Evolutionary conservation across 2,888 invertebrate species (phyloP).

Genomic region (Fragum sueziense): DNA sequence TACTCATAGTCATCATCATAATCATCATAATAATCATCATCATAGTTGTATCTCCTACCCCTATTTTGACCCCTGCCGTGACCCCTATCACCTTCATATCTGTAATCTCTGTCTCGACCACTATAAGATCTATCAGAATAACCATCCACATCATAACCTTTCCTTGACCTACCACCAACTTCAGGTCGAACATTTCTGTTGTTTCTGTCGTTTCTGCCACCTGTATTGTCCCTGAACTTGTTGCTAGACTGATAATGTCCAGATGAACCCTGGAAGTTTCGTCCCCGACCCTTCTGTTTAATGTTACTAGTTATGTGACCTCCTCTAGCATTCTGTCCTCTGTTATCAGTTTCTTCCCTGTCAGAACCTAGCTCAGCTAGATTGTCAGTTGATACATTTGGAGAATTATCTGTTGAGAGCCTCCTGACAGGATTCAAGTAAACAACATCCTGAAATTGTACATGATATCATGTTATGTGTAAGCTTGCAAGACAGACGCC

Average conservation of each 20-base stretch:
- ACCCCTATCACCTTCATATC: background rate
- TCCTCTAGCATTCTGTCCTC: background rate
- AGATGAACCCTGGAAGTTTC: background rate
- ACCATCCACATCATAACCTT: slow-evolving; percentile 13
- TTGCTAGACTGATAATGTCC: background rate
- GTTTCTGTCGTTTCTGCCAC: slow-evolving; percentile 9
- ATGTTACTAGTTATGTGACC: background rate
- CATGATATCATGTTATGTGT: background rate
- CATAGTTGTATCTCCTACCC: background rate
- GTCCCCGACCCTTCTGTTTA: background rate
- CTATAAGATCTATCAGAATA: background rate
- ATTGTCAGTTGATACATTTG: background rate
- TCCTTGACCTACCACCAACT: slow-evolving; percentile 5
- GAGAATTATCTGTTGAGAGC: background rate
- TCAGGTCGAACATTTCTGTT: background rate
- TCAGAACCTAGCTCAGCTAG: slow-evolving; percentile 3
- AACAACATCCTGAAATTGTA: slow-evolving; percentile 32
- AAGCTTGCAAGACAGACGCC: too few species aligned
- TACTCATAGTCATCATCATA: slow-evolving; percentile 8
- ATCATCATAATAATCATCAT: background rate
- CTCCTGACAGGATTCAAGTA: slow-evolving; percentile 9
- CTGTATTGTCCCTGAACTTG: slow-evolving; percentile 1
- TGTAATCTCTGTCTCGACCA: background rate
- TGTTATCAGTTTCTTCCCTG: slow-evolving; percentile 12
- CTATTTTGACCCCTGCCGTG: slow-evolving; percentile 27